Evolutionary conservation across 2,797 vertebrate genomes (phyloP).

Genomic region (Erethizon dorsatum): DNA sequence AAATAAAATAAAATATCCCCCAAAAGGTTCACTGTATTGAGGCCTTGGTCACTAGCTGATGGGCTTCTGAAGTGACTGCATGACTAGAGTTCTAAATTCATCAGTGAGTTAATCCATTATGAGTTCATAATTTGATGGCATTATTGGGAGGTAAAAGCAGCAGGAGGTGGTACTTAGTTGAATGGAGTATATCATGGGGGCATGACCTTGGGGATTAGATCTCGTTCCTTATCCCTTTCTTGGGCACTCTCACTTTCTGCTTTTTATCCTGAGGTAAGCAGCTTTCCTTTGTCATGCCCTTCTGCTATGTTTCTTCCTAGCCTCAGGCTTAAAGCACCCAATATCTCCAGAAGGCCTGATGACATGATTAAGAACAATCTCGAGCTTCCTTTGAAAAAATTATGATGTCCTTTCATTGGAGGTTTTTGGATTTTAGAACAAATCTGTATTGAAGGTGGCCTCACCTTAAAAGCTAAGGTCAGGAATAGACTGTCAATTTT

Average conservation of each 20-base stretch:
- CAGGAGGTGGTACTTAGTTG: neutral
- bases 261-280: neutral
- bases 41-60: neutral
- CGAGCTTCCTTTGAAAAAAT: constrained; percentile 22
- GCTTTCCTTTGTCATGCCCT: neutral
- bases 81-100: neutral
- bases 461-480: constrained; percentile 11
- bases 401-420: neutral
- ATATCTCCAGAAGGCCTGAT: neutral
- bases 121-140: neutral
- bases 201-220: neutral
- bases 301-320: neutral
- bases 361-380: neutral
- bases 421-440: neutral
- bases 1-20: neutral
- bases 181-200: neutral
- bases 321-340: neutral
- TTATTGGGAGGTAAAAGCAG: neutral
- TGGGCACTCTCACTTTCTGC: neutral
- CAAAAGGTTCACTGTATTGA: neutral
- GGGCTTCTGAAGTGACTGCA: neutral
- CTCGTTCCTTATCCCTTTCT: neutral
- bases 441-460: constrained; percentile 13
- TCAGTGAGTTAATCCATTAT: neutral
- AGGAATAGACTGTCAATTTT: constrained; percentile 36